Base-by-base conservation (phyloP, 1,140 invertebrate species). In the Drosophila obscura region DNA sequence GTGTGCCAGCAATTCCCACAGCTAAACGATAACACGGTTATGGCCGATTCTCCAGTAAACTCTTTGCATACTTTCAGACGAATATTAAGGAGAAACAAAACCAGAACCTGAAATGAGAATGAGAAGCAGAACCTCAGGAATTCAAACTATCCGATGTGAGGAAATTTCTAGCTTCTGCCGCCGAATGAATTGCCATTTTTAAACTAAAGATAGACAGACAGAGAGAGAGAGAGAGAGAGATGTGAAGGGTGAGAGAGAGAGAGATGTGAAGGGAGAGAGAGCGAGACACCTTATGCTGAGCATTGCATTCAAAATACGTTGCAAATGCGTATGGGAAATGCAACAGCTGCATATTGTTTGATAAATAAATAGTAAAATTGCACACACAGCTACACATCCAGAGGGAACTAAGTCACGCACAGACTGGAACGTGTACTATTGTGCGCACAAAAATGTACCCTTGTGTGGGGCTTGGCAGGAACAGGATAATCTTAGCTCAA, bases 301-400 rank as follows among this genome's bases (percentile, higher is more conserved):
- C 65, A 79, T 75, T 63, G 72, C 66, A 76, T 60, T 64, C 46
- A 65, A 64, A 71, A 83, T 67, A 80, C 59, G 59, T 76, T 56
- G 55, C 44, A 66, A 79, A 79, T 67, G 67, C 73, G 68, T 80
- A 73, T 80, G 77, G 78, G 73, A 80, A 81, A 80, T 81, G 79
- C 73, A 81, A 69, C 79, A 82, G 73, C 63, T 81, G 68, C 78
- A 82, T 69, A 64, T 75, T 80, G 78, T 80, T 80, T 80, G 77
- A 81, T 81, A 77, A 81, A 82, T 81, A 81, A 81, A 81, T 77
- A 69, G 62, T 56, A 57, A 73, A 76, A 58, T 72, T 67, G 62
- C 44, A 67, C 45, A 72, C 55, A 41, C 9, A 57, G 35, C 4
- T 11, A 13, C 35, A 39, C 11, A 13, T 13, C 35, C 4, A 39